Base-by-base conservation (phyloP, 1,140 invertebrate species). In the Prorops nasuta region DNA sequence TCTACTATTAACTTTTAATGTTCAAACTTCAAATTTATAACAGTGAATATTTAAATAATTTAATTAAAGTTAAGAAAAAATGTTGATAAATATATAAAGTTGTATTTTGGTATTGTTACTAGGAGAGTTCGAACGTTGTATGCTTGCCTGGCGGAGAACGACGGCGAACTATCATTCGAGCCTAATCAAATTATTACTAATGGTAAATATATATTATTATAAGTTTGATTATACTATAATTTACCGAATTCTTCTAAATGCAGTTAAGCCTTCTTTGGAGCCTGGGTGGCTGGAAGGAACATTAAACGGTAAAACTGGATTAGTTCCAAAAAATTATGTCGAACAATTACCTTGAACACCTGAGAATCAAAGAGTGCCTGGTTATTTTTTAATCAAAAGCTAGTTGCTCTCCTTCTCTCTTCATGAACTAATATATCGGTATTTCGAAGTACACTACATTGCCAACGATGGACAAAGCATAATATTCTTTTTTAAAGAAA, bases 161-260 rank as follows among this genome's bases (percentile, higher is more conserved):
- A 95, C 70, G 91, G 94, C 49, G 96, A 98, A 80, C 79, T 98
- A 52, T 97, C 94, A 31, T 98, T 98, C 83, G 94, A 97, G 81
- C 94, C 95, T 54, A 98, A 98, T 83, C 91, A 96, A 83, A 94
- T 98, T 58, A 96, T 98, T 60, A 92, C 89, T 49, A 94, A 97
- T 84, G 94, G 94, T 96, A 83, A 34, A 19, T 41, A 15, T 19
- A 24, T 35, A 39, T 4, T 24, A 15, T 49, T 19, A 36, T 17
- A 14, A 18, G 22, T 31, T 44, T 34, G 44, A 49, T 21, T 22
- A 45, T 39, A 8, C 8, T 31, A 28, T 22, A 38, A 46, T 45
- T 16, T 39, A 19, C 9, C 59, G 16, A 62, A 53, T 36, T 60
- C 59, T 56, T 49, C 64, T 44, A 54, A 65, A 81, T 83, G 35